Evolutionary conservation across 2,888 invertebrate species (phyloP).

Genomic region (Plagiodera versicolora): DNA sequence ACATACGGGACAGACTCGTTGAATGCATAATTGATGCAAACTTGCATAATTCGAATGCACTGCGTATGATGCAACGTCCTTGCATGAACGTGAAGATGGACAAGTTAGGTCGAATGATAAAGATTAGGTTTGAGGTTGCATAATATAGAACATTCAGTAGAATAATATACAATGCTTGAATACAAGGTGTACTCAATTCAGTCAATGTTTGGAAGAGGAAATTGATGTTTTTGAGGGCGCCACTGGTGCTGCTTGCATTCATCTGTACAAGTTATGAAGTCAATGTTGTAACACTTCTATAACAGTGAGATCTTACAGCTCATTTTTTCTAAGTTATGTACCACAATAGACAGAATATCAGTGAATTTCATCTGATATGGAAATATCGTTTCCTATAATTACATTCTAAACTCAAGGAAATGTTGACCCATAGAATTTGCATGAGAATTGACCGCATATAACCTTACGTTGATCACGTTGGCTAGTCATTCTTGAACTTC

Average conservation of each 20-base stretch:
- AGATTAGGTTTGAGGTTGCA: conserved; percentile 12
- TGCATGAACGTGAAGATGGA: conserved; percentile 4
- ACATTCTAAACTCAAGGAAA: neutral
- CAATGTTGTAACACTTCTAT: too few relatives aligned
- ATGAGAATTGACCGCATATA: conserved; percentile 5
- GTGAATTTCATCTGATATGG: too few relatives aligned
- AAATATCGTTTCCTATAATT: too few relatives aligned
- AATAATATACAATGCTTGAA: neutral
- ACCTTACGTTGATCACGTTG: conserved; percentile 10
- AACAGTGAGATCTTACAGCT: too few relatives aligned
- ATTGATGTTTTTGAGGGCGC: too few relatives aligned
- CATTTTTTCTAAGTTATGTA: too few relatives aligned
- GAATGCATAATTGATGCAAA: neutral
- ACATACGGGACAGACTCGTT: conserved; percentile 2
- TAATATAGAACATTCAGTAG: neutral
- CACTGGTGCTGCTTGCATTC: too few relatives aligned
- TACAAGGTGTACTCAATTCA: too few relatives aligned
- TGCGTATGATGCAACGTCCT: conserved; percentile 9
- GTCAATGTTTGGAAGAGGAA: too few relatives aligned
- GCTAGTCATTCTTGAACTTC: conserved; percentile 17
- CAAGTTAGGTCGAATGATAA: conserved; percentile 12
- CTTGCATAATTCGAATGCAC: conserved; percentile 16
- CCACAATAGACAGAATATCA: too few relatives aligned
- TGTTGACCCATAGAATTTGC: conserved; percentile 7
- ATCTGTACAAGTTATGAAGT: too few relatives aligned